phyloP scores from a whole-genome alignment of 2,113 vertebrate genomes.

The Pelusios castaneus region DNA sequence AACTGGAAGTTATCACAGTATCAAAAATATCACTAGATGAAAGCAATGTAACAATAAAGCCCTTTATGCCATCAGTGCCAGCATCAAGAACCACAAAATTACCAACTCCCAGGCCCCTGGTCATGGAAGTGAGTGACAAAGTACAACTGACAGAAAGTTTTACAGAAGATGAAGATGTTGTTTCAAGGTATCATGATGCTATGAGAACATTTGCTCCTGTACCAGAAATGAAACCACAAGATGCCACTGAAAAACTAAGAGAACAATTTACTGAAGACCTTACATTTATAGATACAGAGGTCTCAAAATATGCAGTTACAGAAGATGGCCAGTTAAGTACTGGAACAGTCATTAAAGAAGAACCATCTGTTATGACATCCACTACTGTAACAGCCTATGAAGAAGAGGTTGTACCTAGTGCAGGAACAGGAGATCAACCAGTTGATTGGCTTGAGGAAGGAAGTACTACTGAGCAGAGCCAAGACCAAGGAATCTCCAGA shows the following conservation, averaged over 20 bases:
- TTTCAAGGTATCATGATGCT: not conserved
- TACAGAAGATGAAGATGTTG: constrained; percentile 34
- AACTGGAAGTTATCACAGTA: constrained; percentile 45
- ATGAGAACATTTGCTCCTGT: not conserved
- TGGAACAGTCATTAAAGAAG: not conserved
- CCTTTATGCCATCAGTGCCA: constrained; percentile 11
- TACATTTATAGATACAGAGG: not conserved
- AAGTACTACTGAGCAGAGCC: constrained; percentile 49
- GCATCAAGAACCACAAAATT: not conserved
- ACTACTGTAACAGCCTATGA: not conserved
- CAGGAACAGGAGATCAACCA: not conserved
- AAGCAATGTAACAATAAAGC: constrained; percentile 19
- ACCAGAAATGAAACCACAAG: not conserved
- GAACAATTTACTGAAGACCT: not conserved
- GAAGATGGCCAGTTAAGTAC: not conserved
- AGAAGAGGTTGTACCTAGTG: not conserved
- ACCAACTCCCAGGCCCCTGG: constrained; percentile 11
- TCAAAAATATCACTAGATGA: constrained; percentile 59
- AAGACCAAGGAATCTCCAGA: constrained; percentile 5
- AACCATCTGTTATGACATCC: not conserved
- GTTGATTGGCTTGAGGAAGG: constrained; percentile 41
- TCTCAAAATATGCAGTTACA: constrained; percentile 16
- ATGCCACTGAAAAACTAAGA: not conserved
- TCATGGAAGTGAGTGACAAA: not conserved
- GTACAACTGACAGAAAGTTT: constrained; percentile 5